A percentile compares a stretch with the other conserved stretches of the same genome.
Conservation (phyloP, 2,888 invertebrate genomes). For the Allacma fusca region DNA sequence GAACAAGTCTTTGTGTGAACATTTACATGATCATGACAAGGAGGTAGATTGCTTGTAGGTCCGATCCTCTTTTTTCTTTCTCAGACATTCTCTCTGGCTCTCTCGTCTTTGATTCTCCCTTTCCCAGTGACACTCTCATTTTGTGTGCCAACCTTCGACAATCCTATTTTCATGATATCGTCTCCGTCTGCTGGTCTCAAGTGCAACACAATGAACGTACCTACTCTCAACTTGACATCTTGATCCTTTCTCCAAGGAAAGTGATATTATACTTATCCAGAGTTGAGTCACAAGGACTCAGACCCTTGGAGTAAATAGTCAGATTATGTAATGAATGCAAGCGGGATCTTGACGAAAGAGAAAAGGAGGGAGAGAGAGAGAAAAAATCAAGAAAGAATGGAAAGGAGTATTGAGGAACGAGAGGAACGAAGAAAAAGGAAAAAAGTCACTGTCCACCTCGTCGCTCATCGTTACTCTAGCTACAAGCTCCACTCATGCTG, state of each 20-base stretch:
- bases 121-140: constrained; percentile 36
- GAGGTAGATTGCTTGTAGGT: not conserved
- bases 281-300: not conserved
- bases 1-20: constrained; percentile 12
- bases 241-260: constrained; percentile 32
- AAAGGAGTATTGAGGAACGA: no score
- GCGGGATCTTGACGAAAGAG: not conserved
- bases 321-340: constrained; percentile 8
- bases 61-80: constrained; percentile 7
- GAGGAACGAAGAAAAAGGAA: no score
- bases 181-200: constrained; percentile 15
- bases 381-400: not conserved
- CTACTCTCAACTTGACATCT: constrained; percentile 38
- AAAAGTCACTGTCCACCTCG: constrained; percentile 5
- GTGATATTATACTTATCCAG: not conserved
- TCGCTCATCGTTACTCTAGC: not conserved
- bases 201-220: constrained; percentile 24
- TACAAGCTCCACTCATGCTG: not conserved
- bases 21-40: constrained; percentile 9
- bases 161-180: constrained; percentile 38
- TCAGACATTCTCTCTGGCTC: not conserved
- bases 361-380: not conserved
- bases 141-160: constrained; percentile 37
- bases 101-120: not conserved
- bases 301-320: constrained; percentile 18